Percentiles rank a stretch among this genome's conserved stretches.
Conservation (phyloP, 2,797 vertebrate genomes). For the Alcedo quadribrachys region DNA sequence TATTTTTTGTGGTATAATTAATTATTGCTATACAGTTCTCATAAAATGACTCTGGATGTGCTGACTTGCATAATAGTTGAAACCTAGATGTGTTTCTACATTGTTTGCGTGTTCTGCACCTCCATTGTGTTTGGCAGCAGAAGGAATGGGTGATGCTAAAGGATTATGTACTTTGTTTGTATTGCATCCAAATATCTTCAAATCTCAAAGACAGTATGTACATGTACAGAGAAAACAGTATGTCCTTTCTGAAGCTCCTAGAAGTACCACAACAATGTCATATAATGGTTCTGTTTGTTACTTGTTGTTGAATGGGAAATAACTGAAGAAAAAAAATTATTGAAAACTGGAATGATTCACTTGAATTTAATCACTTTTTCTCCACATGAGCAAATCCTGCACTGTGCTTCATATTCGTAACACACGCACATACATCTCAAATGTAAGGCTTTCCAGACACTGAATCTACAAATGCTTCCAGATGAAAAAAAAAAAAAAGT, state of each 20-base stretch:
- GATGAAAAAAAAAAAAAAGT: background rate
- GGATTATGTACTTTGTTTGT: background rate
- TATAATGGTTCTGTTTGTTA: background rate
- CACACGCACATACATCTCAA: background rate
- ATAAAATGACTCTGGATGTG: background rate
- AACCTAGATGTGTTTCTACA: background rate
- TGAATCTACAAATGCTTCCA: slow-evolving; percentile 7
- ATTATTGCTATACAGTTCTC: background rate
- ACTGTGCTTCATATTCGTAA: background rate
- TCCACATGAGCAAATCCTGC: background rate
- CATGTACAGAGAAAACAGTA: background rate
- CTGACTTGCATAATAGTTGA: background rate
- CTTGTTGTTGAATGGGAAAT: background rate
- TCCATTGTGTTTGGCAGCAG: background rate
- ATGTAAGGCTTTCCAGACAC: slow-evolving; percentile 8
- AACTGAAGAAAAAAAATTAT: background rate
- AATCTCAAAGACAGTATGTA: background rate
- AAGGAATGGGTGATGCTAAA: background rate
- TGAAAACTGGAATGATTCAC: slow-evolving; percentile 16
- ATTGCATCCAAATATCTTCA: slow-evolving; percentile 5
- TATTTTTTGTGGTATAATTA: background rate
- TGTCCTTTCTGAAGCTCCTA: slow-evolving; percentile 5
- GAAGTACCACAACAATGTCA: background rate
- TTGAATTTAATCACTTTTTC: slow-evolving; percentile 28
- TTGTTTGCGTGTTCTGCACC: slow-evolving; percentile 4